Conservation (phyloP, 64 coral and sea anemone genomes). For the Porites australiensis region DNA sequence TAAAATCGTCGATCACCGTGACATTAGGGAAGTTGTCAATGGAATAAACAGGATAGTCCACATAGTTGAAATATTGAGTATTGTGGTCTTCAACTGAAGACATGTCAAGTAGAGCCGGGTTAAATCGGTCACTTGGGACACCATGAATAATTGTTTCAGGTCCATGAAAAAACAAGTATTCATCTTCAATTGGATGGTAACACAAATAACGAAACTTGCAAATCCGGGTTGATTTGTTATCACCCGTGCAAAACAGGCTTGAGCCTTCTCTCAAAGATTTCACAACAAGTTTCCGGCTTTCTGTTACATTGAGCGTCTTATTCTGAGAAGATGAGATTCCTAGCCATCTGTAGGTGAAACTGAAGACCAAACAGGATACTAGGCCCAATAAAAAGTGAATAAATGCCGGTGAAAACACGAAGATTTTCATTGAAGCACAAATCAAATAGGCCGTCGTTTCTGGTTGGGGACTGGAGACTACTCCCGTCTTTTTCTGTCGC, state of each 20-base stretch:
- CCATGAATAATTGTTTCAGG: conserved; percentile 78
- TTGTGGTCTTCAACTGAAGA: conserved; percentile 93
- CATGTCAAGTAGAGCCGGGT: conserved; percentile 88
- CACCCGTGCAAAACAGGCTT: conserved; percentile 83
- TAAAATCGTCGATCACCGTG: conserved; percentile 65
- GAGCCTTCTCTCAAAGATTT: conserved; percentile 48
- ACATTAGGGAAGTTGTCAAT: conserved; percentile 73
- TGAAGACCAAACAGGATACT: background rate
- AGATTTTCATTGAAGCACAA: background rate
- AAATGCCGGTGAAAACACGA: background rate
- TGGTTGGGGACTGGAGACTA: no score
- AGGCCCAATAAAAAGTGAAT: conserved; percentile 23
- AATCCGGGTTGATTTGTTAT: conserved; percentile 72
- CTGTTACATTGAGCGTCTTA: background rate
- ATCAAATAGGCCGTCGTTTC: background rate
- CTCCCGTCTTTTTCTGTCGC: no score
- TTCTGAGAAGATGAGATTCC: background rate
- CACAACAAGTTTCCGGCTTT: background rate
- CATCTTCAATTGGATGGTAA: conserved; percentile 72
- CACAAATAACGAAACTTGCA: conserved; percentile 92
- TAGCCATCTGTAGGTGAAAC: background rate
- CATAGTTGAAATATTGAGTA: conserved; percentile 89
- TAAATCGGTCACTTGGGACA: conserved; percentile 77
- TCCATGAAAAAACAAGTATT: conserved; percentile 96
- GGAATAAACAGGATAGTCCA: conserved; percentile 72